A percentile compares a stretch with the other conserved stretches of the same genome.
phyloP scores from a whole-genome alignment of 2,113 vertebrate species.

The Hydrochoerus hydrochaeris region DNA sequence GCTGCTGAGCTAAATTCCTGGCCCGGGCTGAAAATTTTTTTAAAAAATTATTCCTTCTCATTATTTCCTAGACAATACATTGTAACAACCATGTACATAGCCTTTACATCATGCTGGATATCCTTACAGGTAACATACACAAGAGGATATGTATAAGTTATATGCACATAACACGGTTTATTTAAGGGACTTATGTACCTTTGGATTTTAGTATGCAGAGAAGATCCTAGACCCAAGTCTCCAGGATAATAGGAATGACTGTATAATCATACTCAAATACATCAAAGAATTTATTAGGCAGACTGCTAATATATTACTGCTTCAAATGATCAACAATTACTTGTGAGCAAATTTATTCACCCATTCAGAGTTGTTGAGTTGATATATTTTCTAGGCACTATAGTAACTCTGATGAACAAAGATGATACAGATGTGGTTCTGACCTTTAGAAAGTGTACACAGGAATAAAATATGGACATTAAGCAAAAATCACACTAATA shows the following conservation, averaged over 20 bases:
- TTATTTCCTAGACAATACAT: neutral
- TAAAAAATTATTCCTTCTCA: neutral
- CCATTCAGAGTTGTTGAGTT: neutral
- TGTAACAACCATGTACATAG: neutral
- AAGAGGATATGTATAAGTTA: neutral
- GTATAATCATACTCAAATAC: neutral
- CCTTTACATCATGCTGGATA: neutral
- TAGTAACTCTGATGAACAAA: neutral
- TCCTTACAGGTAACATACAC: neutral
- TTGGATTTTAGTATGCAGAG: neutral
- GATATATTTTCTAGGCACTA: neutral
- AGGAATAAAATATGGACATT: neutral
- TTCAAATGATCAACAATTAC: neutral
- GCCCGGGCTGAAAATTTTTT: conserved; percentile 8
- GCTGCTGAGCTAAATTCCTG: too few species aligned
- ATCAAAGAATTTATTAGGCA: neutral
- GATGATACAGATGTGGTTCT: neutral
- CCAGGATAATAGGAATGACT: neutral
- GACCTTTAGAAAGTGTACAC: neutral
- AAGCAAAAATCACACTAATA: neutral
- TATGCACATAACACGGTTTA: neutral
- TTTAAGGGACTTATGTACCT: neutral
- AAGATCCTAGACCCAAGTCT: neutral
- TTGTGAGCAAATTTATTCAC: neutral
- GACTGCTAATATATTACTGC: neutral